Evolutionary conservation across 2,888 invertebrate genomes (phyloP), one percentile per base, ranked within the genome.

Genomic region (Sphaeridia pumilis): DNA sequence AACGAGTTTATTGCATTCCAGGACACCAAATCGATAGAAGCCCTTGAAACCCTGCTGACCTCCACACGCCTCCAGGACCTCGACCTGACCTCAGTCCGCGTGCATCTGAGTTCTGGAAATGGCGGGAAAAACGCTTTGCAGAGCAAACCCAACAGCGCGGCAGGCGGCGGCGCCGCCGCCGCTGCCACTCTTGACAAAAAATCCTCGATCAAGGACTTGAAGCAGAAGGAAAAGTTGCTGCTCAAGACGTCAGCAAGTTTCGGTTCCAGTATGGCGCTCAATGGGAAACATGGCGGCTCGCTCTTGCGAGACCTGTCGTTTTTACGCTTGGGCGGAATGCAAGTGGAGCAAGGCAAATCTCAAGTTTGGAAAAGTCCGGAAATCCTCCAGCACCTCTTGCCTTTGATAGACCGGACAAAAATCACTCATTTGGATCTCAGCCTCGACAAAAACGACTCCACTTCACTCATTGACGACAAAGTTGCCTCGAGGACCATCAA

Each of bases 31-130:
- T 74, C 74, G 24, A 64, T 75, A 49, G 70, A 74, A 22, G 73
- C 73, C 41, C 70, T 75, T 63, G 69, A 74, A 50, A 71, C 72
- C 51, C 70, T 76, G 60, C 69, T 76, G 55, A 69, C 71, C 58
- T 71, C 73, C 55, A 75, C 75, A 51, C 72, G 71, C 55, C 71
- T 76, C 10, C 70, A 75, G 52, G 76, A 76, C 65, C 66, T 76
- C 63, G 75, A 74, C 58, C 67, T 76, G 50, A 72, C 75, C 63
- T 75, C 75, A 66, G 74, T 75, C 42, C 71, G 75, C 26, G 68
- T 76, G 45, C 75, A 76, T 68, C 69, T 75, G 54, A 61, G 58
- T 47, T 52, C 52, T 14, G 35, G 26, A 7, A 31, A 43, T 10
- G 48, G 44, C 17, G 38, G 45, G 7, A 42, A 38, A 7, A n/a